Evolutionary conservation across 2,888 invertebrate genomes (phyloP), one percentile per base, ranked within the genome.

Genomic region (Eledone cirrhosa): DNA sequence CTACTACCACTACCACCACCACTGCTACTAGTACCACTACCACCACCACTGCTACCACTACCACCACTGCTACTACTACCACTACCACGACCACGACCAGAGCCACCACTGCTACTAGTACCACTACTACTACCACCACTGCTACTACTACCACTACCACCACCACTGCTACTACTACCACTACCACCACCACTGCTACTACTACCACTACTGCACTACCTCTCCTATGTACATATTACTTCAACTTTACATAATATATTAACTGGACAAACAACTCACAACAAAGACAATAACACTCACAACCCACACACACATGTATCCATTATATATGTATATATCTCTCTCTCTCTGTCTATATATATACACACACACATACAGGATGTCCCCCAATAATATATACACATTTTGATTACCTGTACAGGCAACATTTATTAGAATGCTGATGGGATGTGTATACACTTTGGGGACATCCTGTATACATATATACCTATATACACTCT

Each of bases 201-300:
- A 78, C 31, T 47, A 53, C 31, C 63, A 77, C 76, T 77, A 19
- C n/a, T 31, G 53, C 31, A 59, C n/a, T 63, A 48, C n/a, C 59
- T 59, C 48, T 31, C 22, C 24, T 31, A 22, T n/a, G 16, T 29
- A 65, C 59, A 22, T 29, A 59, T 31, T 77, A 24, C 77, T 77
- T 59, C 31, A 24, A 77, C 27, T 59, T 63, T 77, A 33, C 13
- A 24, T 27, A 24, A 22, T 13, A 41, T 65, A 19, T 41, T 31
- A 27, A n/a, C 33, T 33, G 31, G n/a, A 22, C 27, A 24, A 13
- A 76, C 41, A 24, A 76, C 48, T 48, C 29, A 22, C 41, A 41
- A 31, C 41, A 19, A 22, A 22, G 41, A 13, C 14, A 75, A 13
- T 27, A 75, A n/a, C n/a, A n/a, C n/a, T n/a, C n/a, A n/a, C n/a